Evolutionary conservation across 1,140 invertebrate genomes (phyloP), one percentile per base, ranked within the genome.

Genomic region (Drosophila albomicans): DNA sequence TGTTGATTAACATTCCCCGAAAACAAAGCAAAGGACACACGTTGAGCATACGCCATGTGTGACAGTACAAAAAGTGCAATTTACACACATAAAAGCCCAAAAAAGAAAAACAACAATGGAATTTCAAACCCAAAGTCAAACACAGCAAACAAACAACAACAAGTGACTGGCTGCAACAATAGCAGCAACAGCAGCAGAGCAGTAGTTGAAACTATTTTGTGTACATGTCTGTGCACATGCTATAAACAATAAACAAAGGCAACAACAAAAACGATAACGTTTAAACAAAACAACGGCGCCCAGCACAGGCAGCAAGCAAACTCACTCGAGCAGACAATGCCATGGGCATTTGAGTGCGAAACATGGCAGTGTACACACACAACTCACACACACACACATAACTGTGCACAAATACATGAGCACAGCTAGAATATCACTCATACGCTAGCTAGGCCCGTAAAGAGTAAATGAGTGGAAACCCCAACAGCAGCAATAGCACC

Each of bases 241-340:
- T 77, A 87, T 88, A 87, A 87, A 87, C 84, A 82, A 87, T 87
- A 87, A 87, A 79, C 82, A 87, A 82, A 62, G 76, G 61, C 79
- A 88, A 76, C 79, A 87, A 87, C 84, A 87, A 87, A 80, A 87
- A 87, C 84, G 84, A 87, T 87, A 87, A 87, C 84, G 84, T 79
- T 80, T 75, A 87, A 88, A 87, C 84, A 87, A 87, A 87, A 87
- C 84, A 82, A 75, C 84, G 84, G 84, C 84, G 85, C 85, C 70
- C 84, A 89, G 84, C 75, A 89, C 61, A 61, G 57, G 25, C 74
- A 89, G 86, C 77, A 78, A 79, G 84, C 84, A 66, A 72, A 84
- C 59, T 58, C 84, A 87, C 77, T 87, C 80, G 67, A 88, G 66
- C 70, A 88, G 73, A 87, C 79, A 78, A 71, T 80, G 79, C 82